Conservation (phyloP, 2,888 invertebrate species). For the Meiosimyza platycephala region DNA sequence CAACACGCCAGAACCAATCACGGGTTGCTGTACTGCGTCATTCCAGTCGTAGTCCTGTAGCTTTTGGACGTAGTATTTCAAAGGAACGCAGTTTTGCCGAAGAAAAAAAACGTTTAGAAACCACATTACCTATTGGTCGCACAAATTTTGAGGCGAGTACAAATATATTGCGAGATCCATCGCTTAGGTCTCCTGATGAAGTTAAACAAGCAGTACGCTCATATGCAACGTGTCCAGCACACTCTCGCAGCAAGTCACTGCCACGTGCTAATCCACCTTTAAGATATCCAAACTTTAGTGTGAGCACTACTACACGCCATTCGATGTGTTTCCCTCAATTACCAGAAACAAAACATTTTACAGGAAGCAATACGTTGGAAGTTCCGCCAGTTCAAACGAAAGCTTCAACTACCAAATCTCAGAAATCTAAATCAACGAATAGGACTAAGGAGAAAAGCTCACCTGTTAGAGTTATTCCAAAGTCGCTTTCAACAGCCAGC, state of each 20-base stretch:
- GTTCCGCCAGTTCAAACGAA: not conserved
- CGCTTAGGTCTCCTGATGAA: constrained; percentile 72
- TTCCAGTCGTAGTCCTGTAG: constrained; percentile 67
- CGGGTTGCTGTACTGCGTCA: constrained; percentile 56
- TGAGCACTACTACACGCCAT: constrained; percentile 56
- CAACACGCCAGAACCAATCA: constrained; percentile 50
- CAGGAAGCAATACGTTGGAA: constrained; percentile 3
- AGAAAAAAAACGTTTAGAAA: constrained; percentile 69
- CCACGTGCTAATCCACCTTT: constrained; percentile 50
- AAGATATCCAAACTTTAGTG: constrained; percentile 39
- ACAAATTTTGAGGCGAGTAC: constrained; percentile 66
- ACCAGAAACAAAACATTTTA: constrained; percentile 41
- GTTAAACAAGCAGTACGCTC: constrained; percentile 69
- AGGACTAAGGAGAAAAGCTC: too few relatives aligned
- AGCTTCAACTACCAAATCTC: constrained; percentile 26
- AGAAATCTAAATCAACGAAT: not conserved
- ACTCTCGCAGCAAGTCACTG: constrained; percentile 63
- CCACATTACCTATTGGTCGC: constrained; percentile 60
- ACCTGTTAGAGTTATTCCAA: constrained; percentile 45
- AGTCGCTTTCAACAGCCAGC: constrained; percentile 60
- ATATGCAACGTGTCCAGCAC: constrained; percentile 58
- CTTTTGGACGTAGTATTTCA: constrained; percentile 67
- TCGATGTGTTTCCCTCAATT: constrained; percentile 56
- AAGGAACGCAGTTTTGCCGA: constrained; percentile 72
- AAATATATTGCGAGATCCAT: constrained; percentile 68